Evolutionary conservation across 1,140 invertebrate genomes (phyloP).

Genomic region (Trachymyrmex cornetzi): DNA sequence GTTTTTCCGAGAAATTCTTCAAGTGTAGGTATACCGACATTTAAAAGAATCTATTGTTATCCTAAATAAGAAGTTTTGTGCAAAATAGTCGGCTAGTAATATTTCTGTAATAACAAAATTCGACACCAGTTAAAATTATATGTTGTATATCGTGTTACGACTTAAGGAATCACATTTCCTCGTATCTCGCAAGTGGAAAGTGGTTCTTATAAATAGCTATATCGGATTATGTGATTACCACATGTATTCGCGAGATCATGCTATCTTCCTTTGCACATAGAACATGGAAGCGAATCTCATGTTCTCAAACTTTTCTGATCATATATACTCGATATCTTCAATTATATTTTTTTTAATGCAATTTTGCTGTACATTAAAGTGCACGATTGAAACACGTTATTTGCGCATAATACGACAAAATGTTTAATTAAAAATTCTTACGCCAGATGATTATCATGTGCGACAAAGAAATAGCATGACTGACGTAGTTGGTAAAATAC

Average conservation of each 20-base stretch:
- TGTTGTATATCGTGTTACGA: neutral
- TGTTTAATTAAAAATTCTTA: neutral
- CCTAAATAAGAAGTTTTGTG: neutral
- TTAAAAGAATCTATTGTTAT: conserved; percentile 1
- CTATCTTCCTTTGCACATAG: neutral
- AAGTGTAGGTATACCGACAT: no score
- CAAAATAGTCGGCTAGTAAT: neutral
- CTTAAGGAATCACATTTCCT: conserved; percentile 17
- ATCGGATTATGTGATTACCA: neutral
- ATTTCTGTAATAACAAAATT: conserved; percentile 17
- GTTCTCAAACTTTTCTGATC: neutral
- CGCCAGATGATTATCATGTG: neutral
- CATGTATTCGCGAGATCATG: neutral
- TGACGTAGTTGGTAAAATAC: neutral
- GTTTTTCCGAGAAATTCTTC: no score
- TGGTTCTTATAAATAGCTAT: conserved; percentile 20
- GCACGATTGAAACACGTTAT: conserved; percentile 4
- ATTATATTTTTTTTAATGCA: neutral
- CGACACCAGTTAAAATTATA: neutral
- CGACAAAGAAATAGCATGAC: neutral
- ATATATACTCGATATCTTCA: neutral
- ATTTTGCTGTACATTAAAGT: neutral
- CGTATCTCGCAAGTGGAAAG: conserved; percentile 5
- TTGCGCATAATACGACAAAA: neutral
- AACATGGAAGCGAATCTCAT: neutral